phyloP scores from a whole-genome alignment of 1,140 invertebrate species.

The Brachionus koreanus region DNA sequence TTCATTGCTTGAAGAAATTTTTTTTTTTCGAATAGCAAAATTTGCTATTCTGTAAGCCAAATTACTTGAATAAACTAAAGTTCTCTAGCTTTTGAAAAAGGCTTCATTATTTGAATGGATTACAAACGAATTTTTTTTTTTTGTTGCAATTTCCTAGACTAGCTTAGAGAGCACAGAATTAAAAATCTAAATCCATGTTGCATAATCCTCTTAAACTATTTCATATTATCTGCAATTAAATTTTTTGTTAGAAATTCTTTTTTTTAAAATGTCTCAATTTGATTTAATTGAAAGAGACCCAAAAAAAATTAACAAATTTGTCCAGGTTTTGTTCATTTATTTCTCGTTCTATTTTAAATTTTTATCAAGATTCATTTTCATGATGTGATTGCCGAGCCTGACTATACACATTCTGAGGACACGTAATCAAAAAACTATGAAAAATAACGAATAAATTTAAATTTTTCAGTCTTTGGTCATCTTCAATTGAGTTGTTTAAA shows the following conservation, averaged over 20 bases:
- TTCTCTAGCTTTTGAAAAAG: neutral
- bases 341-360: neutral
- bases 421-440: neutral
- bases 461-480: neutral
- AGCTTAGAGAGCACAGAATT: neutral
- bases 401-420: neutral
- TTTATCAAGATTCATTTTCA: neutral
- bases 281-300: slow-evolving; percentile 27
- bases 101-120: too few species aligned
- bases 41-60: neutral
- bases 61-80: neutral
- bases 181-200: neutral
- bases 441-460: neutral
- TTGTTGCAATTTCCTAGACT: neutral
- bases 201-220: neutral
- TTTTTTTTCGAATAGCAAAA: neutral
- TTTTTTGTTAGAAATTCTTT: neutral
- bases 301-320: slow-evolving; percentile 3
- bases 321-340: neutral
- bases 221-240: neutral
- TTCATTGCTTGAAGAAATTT: neutral
- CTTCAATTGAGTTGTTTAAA: neutral
- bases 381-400: slow-evolving; percentile 17
- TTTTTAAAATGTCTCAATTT: neutral
- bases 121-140: neutral